Conservation (phyloP, 2,888 invertebrate genomes). For the Carpatolechia fugitivella region DNA sequence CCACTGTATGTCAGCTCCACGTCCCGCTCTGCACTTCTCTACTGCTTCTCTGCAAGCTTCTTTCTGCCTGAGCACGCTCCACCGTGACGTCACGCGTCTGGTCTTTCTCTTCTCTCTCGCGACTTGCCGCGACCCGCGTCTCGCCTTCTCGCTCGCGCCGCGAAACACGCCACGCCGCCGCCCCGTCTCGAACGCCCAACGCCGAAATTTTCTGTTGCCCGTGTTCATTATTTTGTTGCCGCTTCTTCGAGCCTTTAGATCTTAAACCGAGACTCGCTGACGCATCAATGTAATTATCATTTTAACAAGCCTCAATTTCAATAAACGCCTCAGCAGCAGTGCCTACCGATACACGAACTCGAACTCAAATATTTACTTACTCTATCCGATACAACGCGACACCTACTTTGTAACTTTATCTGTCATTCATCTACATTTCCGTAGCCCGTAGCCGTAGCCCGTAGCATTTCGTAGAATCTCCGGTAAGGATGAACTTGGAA, state of each 20-base stretch:
- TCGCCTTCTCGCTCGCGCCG: constrained; percentile 1
- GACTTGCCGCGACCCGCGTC: constrained; percentile 33
- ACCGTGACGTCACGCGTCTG: constrained; percentile 56
- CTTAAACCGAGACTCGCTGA: constrained; percentile 46
- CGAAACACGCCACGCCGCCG: background rate
- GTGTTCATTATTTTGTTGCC: constrained; percentile 65
- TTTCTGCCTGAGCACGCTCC: constrained; percentile 78
- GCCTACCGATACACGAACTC: constrained; percentile 2
- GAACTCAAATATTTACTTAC: background rate
- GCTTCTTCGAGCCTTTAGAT: constrained; percentile 69
- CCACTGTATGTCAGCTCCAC: constrained; percentile 75
- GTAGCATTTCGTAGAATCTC: constrained; percentile 15
- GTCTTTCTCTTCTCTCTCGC: constrained; percentile 54
- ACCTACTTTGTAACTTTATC: background rate
- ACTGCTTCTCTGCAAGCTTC: constrained; percentile 80
- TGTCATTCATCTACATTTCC: constrained; percentile 9
- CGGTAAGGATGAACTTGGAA: background rate
- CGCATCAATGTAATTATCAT: constrained; percentile 30
- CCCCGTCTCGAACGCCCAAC: constrained; percentile 52
- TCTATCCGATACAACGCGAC: constrained; percentile 4
- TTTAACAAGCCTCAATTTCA: background rate
- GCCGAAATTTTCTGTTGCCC: constrained; percentile 63
- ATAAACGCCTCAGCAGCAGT: constrained; percentile 2
- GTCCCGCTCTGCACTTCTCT: constrained; percentile 79
- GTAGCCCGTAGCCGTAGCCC: constrained; percentile 19